Conservation (phyloP, 2,113 vertebrate species). For the Ahaetulla prasina region DNA sequence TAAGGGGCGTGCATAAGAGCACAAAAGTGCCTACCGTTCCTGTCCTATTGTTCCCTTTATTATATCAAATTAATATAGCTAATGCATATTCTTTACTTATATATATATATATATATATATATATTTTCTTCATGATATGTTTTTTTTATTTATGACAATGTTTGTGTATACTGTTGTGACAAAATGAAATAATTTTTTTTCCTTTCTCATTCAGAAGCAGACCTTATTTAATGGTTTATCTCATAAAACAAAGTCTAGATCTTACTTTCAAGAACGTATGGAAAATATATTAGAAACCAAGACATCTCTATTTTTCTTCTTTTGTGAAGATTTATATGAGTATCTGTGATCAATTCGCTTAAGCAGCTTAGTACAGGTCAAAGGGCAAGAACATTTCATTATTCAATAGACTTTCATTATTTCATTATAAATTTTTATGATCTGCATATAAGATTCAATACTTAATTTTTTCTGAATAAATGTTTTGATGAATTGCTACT, state of each 20-base stretch:
- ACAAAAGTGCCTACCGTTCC: too few relatives aligned
- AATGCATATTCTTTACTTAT: too few relatives aligned
- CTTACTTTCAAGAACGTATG: not conserved
- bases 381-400: not conserved
- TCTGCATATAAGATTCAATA: not conserved
- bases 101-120: too few relatives aligned
- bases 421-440: not conserved
- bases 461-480: not conserved
- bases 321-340: constrained; percentile 2
- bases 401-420: not conserved
- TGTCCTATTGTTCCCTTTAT: too few relatives aligned
- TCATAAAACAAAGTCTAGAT: not conserved
- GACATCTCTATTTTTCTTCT: constrained; percentile 3
- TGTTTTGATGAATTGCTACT: not conserved
- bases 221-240: not conserved
- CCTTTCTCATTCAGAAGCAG: not conserved
- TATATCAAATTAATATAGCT: too few relatives aligned
- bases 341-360: not conserved
- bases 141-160: too few relatives aligned
- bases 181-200: too few relatives aligned
- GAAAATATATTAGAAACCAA: constrained; percentile 13
- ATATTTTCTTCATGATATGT: too few relatives aligned
- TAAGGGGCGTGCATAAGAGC: too few relatives aligned
- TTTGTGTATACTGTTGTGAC: too few relatives aligned
- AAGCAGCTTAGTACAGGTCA: not conserved